Evolutionary conservation across 2,113 vertebrate genomes (phyloP).

Genomic region (Periophthalmodon schlosseri): DNA sequence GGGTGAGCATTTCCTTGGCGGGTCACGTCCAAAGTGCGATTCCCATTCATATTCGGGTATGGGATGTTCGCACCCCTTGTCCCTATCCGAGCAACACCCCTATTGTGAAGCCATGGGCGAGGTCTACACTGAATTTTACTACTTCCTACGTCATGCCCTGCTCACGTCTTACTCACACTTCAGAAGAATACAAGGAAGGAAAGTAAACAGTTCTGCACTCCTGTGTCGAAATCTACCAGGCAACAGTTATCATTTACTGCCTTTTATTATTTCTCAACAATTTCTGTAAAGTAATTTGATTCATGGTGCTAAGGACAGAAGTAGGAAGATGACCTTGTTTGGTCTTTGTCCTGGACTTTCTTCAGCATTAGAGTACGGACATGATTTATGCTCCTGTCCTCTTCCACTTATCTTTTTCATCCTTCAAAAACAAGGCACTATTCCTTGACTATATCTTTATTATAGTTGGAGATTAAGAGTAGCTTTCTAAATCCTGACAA

Average conservation of each 20-base stretch:
- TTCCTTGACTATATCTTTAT: constrained; percentile 14
- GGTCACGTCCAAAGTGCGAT: constrained; percentile 30
- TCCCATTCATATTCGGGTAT: constrained; percentile 51
- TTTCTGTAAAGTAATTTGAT: constrained; percentile 37
- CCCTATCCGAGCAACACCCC: constrained; percentile 20
- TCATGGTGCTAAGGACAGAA: constrained; percentile 25
- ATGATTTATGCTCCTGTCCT: constrained; percentile 26
- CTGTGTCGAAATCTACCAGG: background rate
- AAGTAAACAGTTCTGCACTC: constrained; percentile 24
- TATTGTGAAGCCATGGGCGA: constrained; percentile 54
- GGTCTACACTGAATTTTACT: constrained; percentile 20
- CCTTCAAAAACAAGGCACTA: constrained; percentile 5
- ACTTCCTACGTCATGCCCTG: constrained; percentile 36
- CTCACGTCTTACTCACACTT: constrained; percentile 39
- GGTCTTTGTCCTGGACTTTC: constrained; percentile 41
- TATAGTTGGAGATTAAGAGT: constrained; percentile 8
- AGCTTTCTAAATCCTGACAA: background rate
- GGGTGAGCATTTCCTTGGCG: constrained; percentile 26
- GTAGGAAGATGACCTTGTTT: constrained; percentile 50
- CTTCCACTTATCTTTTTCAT: constrained; percentile 24
- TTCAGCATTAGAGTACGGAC: background rate
- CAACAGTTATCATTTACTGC: constrained; percentile 1
- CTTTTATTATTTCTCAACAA: constrained; percentile 17
- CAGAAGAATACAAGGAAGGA: constrained; percentile 77
- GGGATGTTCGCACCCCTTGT: constrained; percentile 21